These are phyloP conservation scores for Lochmaea crataegi DNA, from an alignment of 2,888 invertebrate genomes.

Conservation along the genomic window DNA sequence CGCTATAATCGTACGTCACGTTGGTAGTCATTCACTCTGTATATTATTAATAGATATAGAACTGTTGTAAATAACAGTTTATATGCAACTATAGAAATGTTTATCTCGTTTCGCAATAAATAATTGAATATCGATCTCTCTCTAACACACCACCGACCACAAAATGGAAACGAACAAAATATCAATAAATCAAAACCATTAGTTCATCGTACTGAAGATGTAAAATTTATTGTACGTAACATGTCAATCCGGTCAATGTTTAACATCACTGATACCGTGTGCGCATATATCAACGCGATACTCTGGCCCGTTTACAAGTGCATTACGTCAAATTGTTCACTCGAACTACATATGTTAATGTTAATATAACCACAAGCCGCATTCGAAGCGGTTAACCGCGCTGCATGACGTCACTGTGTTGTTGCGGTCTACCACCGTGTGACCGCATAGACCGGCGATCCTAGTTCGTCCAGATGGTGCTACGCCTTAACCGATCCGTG, in stretches of 20 bases:
- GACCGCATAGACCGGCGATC: constrained; percentile 48
- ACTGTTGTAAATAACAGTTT: no score
- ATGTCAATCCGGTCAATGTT: constrained; percentile 37
- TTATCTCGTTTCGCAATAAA: background rate
- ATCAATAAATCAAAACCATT: constrained; percentile 28
- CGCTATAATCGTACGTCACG: no score
- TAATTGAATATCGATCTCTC: background rate
- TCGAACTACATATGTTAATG: constrained; percentile 60
- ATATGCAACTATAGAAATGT: background rate
- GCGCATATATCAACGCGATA: constrained; percentile 48
- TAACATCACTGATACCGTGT: constrained; percentile 40
- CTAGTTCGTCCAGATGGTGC: constrained; percentile 8
- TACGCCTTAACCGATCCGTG: background rate
- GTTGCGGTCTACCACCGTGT: constrained; percentile 54
- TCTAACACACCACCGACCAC: background rate
- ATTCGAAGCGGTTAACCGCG: constrained; percentile 55
- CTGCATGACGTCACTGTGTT: constrained; percentile 58
- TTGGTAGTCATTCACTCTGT: no score
- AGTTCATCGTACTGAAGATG: constrained; percentile 28
- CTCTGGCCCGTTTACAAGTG: constrained; percentile 50
- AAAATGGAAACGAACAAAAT: background rate
- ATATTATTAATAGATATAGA: no score
- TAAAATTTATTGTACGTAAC: constrained; percentile 43
- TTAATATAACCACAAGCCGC: constrained; percentile 58
- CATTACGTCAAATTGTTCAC: constrained; percentile 56